Percentiles rank a stretch among this genome's conserved stretches.
phyloP scores from a whole-genome alignment of 2,797 vertebrate species.

The Astyanax mexicanus region DNA sequence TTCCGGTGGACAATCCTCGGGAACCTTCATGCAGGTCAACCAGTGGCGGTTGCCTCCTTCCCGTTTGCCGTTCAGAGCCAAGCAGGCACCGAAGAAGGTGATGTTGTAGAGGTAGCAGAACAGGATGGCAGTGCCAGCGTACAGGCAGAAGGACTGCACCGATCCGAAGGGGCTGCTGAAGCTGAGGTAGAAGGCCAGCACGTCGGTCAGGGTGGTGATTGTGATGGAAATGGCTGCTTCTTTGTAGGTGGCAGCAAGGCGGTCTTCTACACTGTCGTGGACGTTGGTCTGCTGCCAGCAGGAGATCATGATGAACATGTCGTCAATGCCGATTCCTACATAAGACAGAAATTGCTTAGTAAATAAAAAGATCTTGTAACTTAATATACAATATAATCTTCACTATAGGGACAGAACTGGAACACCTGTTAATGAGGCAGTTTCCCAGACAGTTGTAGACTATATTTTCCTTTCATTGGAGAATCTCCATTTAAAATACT shows the following conservation, averaged over 20 bases:
- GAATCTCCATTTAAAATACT: too few relatives aligned
- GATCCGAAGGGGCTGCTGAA: conserved; percentile 80
- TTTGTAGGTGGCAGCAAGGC: conserved; percentile 76
- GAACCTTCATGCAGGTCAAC: conserved; percentile 74
- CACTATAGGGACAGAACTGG: too few relatives aligned
- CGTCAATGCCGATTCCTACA: conserved; percentile 87
- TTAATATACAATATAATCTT: too few relatives aligned
- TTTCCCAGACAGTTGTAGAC: too few relatives aligned
- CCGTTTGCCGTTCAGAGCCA: conserved; percentile 81
- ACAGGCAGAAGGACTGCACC: conserved; percentile 82
- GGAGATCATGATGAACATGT: conserved; percentile 87
- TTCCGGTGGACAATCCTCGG: conserved; percentile 44
- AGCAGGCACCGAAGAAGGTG: conserved; percentile 70
- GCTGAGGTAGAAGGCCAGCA: conserved; percentile 85
- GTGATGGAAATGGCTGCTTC: conserved; percentile 84
- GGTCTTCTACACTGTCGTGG: conserved; percentile 54
- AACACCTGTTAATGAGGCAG: too few relatives aligned
- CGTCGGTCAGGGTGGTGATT: conserved; percentile 82
- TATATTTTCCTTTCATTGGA: too few relatives aligned
- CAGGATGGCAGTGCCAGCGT: conserved; percentile 79
- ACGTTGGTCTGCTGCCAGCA: conserved; percentile 82
- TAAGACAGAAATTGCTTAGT: too few relatives aligned
- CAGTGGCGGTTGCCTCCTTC: conserved; percentile 80
- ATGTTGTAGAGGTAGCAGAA: conserved; percentile 75
- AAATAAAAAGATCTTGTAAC: too few relatives aligned